These are phyloP conservation scores for Dromas ardeola DNA, from an alignment of 2,113 vertebrate genomes.

Conservation along the genomic window DNA sequence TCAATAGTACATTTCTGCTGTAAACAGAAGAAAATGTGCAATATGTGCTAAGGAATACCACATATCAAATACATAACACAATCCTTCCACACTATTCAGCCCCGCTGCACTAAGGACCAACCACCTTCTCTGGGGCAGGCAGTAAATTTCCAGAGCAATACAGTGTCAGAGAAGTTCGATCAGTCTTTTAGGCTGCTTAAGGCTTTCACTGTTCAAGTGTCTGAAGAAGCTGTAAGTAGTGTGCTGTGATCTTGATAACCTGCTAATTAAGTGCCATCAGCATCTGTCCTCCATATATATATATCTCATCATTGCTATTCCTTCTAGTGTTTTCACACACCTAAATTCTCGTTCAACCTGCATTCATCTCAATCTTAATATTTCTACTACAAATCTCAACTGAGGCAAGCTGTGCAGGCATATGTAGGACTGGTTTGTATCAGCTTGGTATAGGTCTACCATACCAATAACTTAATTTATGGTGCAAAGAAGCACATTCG, in stretches of 20 bases:
- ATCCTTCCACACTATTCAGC: neutral
- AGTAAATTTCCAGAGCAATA: neutral
- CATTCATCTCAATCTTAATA: neutral
- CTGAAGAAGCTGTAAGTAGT: neutral
- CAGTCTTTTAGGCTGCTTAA: neutral
- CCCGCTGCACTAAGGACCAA: neutral
- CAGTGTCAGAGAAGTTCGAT: neutral
- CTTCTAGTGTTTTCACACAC: neutral
- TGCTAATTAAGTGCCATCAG: neutral
- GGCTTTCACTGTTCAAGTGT: neutral
- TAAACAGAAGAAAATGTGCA: neutral
- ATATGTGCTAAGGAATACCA: neutral
- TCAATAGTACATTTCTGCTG: neutral
- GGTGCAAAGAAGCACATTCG: neutral
- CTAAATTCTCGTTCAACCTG: neutral
- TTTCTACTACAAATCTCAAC: neutral
- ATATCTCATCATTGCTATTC: neutral
- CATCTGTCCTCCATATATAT: neutral
- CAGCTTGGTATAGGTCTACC: neutral
- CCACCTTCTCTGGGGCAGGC: neutral
- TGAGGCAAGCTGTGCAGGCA: neutral
- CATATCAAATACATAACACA: neutral
- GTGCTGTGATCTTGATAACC: neutral
- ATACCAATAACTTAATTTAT: neutral
- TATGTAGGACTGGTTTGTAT: neutral